These are phyloP conservation scores for Sympetrum striolatum DNA, from an alignment of 2,888 invertebrate species.

Conservation along the genomic window DNA sequence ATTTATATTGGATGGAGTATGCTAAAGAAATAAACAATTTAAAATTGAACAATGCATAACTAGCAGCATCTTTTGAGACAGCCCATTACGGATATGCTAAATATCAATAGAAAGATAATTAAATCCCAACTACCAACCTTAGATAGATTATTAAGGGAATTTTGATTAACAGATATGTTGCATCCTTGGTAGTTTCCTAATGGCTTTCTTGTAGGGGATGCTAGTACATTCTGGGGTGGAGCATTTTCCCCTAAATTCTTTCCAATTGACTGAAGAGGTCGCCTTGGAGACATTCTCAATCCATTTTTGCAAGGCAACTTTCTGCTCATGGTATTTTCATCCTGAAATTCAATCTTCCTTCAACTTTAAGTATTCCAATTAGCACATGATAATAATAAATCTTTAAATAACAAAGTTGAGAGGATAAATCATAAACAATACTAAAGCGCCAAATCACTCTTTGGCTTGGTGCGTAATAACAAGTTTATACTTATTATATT, in stretches of 20 bases:
- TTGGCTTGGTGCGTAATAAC: too few species aligned
- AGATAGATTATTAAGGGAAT: background rate
- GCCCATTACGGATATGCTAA: background rate
- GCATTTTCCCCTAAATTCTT: background rate
- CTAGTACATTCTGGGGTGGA: background rate
- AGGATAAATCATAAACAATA: too few species aligned
- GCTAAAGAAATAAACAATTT: background rate
- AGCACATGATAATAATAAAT: too few species aligned
- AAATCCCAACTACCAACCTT: background rate
- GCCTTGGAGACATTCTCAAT: background rate
- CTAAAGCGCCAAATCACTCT: too few species aligned
- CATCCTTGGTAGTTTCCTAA: constrained; percentile 4
- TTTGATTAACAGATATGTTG: background rate
- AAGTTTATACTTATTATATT: too few species aligned
- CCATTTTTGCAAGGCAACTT: background rate
- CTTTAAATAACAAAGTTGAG: too few species aligned
- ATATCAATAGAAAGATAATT: background rate
- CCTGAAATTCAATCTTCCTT: background rate
- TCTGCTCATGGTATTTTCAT: background rate
- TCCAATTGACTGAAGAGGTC: background rate
- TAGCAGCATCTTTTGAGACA: background rate
- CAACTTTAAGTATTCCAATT: background rate
- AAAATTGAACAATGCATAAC: background rate
- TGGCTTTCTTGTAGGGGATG: constrained; percentile 1
- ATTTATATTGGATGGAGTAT: background rate